phyloP scores from a whole-genome alignment of 2,888 invertebrate species.

The Taphrorychus bicolor region DNA sequence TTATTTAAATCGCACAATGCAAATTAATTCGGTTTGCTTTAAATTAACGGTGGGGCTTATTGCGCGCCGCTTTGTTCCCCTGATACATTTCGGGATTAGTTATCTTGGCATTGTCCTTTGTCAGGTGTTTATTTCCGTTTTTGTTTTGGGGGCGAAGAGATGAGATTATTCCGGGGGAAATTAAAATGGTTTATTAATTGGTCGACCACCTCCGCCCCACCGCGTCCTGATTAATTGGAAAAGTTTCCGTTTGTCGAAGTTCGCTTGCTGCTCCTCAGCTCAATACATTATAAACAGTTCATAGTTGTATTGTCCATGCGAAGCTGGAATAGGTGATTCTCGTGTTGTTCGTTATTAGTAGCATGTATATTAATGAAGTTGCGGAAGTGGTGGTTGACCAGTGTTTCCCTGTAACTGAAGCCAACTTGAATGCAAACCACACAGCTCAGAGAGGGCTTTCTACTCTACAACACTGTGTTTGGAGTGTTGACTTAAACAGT shows the following conservation, averaged over 20 bases:
- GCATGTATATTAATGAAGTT: too few species aligned
- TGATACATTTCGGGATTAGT: constrained; percentile 25
- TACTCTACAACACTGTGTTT: too few species aligned
- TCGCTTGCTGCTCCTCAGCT: too few species aligned
- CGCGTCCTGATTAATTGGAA: not conserved
- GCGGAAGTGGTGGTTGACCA: too few species aligned
- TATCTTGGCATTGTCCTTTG: constrained; percentile 28
- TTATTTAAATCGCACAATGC: constrained; percentile 24
- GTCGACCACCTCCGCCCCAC: not conserved
- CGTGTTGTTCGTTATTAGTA: too few species aligned
- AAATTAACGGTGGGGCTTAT: constrained; percentile 20
- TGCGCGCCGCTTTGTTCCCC: constrained; percentile 18
- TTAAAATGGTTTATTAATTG: constrained; percentile 16
- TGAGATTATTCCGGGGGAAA: constrained; percentile 8
- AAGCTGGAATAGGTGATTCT: too few species aligned
- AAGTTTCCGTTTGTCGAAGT: not conserved
- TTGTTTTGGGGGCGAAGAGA: constrained; percentile 7
- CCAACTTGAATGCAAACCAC: too few species aligned
- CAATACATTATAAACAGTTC: too few species aligned
- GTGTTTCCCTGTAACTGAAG: too few species aligned
- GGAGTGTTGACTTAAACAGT: too few species aligned
- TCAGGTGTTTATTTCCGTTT: constrained; percentile 24
- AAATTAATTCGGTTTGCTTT: constrained; percentile 28
- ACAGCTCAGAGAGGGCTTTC: too few species aligned
- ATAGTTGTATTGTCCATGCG: too few species aligned